Base-by-base conservation (phyloP, 2,113 vertebrate genomes). In the Columba livia region DNA sequence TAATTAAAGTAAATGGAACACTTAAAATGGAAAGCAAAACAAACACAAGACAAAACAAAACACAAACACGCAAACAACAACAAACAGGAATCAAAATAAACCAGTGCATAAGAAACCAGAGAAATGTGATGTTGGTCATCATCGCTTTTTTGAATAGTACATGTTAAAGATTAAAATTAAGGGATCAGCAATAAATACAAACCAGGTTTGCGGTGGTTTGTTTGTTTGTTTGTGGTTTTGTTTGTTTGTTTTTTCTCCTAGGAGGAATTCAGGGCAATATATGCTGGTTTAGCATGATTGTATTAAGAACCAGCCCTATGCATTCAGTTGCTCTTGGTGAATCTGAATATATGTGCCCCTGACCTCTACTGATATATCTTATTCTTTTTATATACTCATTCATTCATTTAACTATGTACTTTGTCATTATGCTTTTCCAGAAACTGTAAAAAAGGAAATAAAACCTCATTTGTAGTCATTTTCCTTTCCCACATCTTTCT, bases 1-100 rank as follows among this genome's bases (percentile, higher is more conserved):
- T 69, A 90, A 91, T 73, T 72, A 72, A 74, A 91, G 48, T 65
- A 57, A 95, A 74, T 7, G 20, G 32, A 93, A 90, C 90, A 54
- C 48, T 77, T 90, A 38, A 75, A 80, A 60, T 61, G 24, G 81
- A n/a, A 82, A 66, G 10, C 85, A 96, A 57, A 73, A 32, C 42
- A 72, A 67, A 40, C n/a, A 11, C 56, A 47, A 47, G 9, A 44
- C 44, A 44, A 44, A 18, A 47, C 44, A 47, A 47, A 47, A 47
- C 44, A 47, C 17, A 47, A 47, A 47, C 44, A 17, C 17, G 16
- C 44, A 44, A 44, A 44, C 44, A 44, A 44, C 44, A 47, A 47
- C 18, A 47, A 89, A n/a, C 82, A 74, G 32, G 47, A 82, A 73
- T 80, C 16, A 72, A 51, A 48, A 91, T 53, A 84, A 84, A 78